Evolutionary conservation across 2,797 vertebrate genomes (phyloP).

Genomic region (Parauchenoglanis punctatus): DNA sequence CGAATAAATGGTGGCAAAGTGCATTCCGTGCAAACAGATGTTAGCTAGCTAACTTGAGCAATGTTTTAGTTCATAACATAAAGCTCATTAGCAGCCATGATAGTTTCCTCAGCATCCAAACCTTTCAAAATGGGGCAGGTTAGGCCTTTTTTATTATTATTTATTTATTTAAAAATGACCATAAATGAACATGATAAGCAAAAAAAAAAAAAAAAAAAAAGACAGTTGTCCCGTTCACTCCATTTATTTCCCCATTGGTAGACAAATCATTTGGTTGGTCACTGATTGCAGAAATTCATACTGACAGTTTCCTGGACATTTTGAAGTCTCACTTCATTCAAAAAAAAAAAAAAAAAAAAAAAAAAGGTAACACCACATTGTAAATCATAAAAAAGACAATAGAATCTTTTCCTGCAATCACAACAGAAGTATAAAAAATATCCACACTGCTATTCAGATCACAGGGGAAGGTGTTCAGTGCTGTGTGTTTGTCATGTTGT

Average conservation of each 20-base stretch:
- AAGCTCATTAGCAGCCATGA: neutral
- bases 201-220: neutral
- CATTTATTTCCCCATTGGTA: conserved; percentile 61
- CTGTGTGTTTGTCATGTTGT: conserved; percentile 64
- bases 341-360: conserved; percentile 53
- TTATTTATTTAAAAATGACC: too few species aligned
- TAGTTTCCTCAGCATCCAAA: neutral
- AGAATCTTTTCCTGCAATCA: conserved; percentile 74
- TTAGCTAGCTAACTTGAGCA: neutral
- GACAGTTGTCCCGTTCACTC: conserved; percentile 37
- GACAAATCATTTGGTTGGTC: conserved; percentile 76
- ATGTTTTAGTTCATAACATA: neutral
- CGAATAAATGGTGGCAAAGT: neutral
- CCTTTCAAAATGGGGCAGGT: neutral
- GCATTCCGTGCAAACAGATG: too few species aligned
- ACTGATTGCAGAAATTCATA: conserved; percentile 74
- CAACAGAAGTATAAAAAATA: conserved; percentile 83
- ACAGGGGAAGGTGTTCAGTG: conserved; percentile 86
- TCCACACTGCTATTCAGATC: conserved; percentile 72
- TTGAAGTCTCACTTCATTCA: conserved; percentile 64
- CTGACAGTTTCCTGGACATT: conserved; percentile 67
- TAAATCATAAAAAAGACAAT: conserved; percentile 61
- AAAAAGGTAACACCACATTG: conserved; percentile 62
- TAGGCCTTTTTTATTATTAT: neutral
- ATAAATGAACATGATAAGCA: too few species aligned